phyloP scores from a whole-genome alignment of 2,888 invertebrate species.

The Apeira syringaria region DNA sequence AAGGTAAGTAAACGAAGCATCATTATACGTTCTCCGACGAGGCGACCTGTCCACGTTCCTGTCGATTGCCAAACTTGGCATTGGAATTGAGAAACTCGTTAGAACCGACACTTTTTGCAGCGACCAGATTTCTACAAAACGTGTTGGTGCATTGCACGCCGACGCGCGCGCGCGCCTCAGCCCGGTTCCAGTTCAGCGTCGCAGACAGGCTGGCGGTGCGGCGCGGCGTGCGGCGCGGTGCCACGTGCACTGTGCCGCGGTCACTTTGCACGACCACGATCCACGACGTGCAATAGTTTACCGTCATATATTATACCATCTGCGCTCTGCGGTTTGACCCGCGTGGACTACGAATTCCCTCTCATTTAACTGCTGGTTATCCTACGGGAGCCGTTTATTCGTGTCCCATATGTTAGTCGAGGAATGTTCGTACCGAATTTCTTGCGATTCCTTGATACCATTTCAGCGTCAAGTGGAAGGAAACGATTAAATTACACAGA shows the following conservation, averaged over 20 bases:
- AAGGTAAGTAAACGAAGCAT: constrained; percentile 5
- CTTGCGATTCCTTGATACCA: too few species aligned
- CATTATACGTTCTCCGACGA: constrained; percentile 15
- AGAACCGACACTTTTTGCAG: constrained; percentile 62
- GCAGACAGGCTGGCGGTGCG: constrained; percentile 51
- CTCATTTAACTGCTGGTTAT: too few species aligned
- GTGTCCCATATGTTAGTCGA: too few species aligned
- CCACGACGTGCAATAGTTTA: too few species aligned
- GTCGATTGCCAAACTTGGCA: constrained; percentile 59
- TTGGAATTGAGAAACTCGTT: constrained; percentile 73
- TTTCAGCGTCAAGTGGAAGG: too few species aligned
- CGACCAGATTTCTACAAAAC: constrained; percentile 65
- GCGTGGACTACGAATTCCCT: too few species aligned
- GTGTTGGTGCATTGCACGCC: constrained; percentile 43
- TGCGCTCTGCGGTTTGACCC: too few species aligned
- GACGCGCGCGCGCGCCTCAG: constrained; percentile 39
- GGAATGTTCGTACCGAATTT: too few species aligned
- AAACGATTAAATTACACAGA: too few species aligned
- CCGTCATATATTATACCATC: too few species aligned
- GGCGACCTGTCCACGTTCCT: constrained; percentile 46
- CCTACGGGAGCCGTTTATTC: too few species aligned
- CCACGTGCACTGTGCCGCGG: neutral
- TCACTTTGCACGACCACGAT: neutral
- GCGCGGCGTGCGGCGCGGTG: neutral
- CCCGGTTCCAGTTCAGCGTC: constrained; percentile 42